A percentile compares a stretch with the other conserved stretches of the same genome.
These are phyloP conservation scores for Saguinus imperator DNA, from an alignment of 2,113 vertebrate genomes.

Conservation along the genomic window DNA sequence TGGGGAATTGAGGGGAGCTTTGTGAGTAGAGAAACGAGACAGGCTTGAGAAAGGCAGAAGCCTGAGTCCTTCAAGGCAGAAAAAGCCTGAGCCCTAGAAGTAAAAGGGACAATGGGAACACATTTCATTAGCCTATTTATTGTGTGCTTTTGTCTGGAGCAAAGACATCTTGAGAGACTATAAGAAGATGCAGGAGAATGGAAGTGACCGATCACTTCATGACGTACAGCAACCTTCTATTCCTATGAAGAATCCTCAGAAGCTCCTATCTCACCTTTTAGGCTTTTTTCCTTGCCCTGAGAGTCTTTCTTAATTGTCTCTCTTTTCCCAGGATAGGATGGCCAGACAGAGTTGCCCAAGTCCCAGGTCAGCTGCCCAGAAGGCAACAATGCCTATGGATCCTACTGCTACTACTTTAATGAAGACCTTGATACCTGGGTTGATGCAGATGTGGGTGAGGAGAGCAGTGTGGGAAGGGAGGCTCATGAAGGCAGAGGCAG, in stretches of 20 bases:
- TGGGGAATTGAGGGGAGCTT: background rate
- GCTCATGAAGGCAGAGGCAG: fast-evolving
- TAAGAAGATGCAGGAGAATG: background rate
- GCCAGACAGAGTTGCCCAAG: background rate
- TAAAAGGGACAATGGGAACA: background rate
- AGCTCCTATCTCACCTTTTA: background rate
- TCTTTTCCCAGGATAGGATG: background rate
- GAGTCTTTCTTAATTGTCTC: background rate
- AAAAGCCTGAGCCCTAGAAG: background rate
- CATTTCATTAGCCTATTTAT: background rate
- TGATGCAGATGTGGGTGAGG: background rate
- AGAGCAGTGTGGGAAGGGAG: background rate
- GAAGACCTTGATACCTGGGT: background rate
- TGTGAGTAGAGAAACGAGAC: background rate
- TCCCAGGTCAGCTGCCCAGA: background rate
- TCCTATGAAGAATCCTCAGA: background rate
- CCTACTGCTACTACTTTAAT: background rate
- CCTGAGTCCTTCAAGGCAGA: background rate
- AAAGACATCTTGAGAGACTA: background rate
- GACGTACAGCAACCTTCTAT: fast-evolving
- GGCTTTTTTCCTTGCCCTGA: background rate
- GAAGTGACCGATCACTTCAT: no score
- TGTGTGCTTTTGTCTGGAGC: background rate
- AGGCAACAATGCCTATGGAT: background rate
- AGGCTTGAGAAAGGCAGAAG: background rate